Base-by-base conservation (phyloP, 1,140 invertebrate genomes). In the Procambarus virginalis region DNA sequence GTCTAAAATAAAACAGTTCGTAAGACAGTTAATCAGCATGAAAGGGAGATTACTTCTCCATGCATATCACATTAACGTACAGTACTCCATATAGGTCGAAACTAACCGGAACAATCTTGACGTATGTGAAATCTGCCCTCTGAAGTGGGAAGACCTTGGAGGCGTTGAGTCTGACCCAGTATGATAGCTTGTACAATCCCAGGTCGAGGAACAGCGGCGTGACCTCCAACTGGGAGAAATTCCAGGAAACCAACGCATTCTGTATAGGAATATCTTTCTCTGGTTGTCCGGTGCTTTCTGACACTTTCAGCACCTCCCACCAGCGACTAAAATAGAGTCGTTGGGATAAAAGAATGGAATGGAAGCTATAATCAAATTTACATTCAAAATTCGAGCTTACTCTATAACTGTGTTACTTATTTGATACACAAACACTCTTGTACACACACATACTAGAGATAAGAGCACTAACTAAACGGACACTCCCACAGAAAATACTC, bases 131-230 rank as follows among this genome's bases (percentile, higher is more conserved):
- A n/a, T 75, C 89, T 20, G 64, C 76, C 45, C 89, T 78, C 9
- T 49, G 14, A 45, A 90, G 82, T 10, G 89, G 55, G 20, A 90
- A 84, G 60, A 90, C 68, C 58, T 90, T 90, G 51, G 82, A 85
- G 75, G 81, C 81, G n/a, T 90, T 49, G 10, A 90, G 64, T 34
- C 78, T 68, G 55, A 85, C 34, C 22, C 64, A 80, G n/a, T 84
- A 90, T 4, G 79, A 76, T 12, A 90, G 70, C n/a, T 84, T 84
- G 82, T 90, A 90, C 48, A 60, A 60, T 17, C 89, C 89, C 46
- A 84, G 20, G 45, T 79, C 3, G 0, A 90, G 82, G 76, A 90
- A 90, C 20, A 84, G 75, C 2, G 51, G 20, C 9, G 77, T 48
- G 20, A 90, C 49, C 9, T 79, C 46, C n/a, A 90, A 45, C 76